Percentiles rank a stretch among this genome's conserved stretches.
Evolutionary conservation across 2,888 invertebrate genomes (phyloP).

Genomic region (Rhagophthalmus giganteus): DNA sequence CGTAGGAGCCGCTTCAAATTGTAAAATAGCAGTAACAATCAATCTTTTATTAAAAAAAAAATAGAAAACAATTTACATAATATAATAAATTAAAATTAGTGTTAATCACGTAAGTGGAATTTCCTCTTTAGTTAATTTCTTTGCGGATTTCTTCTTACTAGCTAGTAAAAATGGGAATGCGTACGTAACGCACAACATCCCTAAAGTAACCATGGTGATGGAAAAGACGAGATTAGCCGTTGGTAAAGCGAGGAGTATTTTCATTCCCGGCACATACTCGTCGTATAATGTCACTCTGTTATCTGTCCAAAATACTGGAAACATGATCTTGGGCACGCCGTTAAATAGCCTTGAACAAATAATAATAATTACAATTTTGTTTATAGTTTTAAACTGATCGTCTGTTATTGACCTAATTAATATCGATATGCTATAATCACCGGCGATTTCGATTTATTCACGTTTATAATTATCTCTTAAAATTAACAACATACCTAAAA

Average conservation of each 20-base stretch:
- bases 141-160: neutral
- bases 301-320: constrained; percentile 78
- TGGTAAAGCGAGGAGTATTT: constrained; percentile 3
- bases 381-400: too few relatives aligned
- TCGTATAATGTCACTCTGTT: constrained; percentile 65
- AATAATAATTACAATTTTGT: too few relatives aligned
- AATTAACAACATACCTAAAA: constrained; percentile 62
- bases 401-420: too few relatives aligned
- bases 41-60: too few relatives aligned
- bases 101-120: too few relatives aligned
- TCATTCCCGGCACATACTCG: constrained; percentile 54
- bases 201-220: neutral
- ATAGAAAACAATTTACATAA: too few relatives aligned
- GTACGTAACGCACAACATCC: constrained; percentile 2
- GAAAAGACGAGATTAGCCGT: neutral
- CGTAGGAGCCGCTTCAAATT: too few relatives aligned
- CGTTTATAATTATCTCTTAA: too few relatives aligned
- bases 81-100: too few relatives aligned
- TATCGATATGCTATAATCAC: too few relatives aligned
- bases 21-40: too few relatives aligned
- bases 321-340: constrained; percentile 66
- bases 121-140: constrained; percentile 1
- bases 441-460: too few relatives aligned
- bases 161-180: neutral
- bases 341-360: constrained; percentile 62